phyloP scores from a whole-genome alignment of 2,113 vertebrate genomes.

The Spilogale gracilis region DNA sequence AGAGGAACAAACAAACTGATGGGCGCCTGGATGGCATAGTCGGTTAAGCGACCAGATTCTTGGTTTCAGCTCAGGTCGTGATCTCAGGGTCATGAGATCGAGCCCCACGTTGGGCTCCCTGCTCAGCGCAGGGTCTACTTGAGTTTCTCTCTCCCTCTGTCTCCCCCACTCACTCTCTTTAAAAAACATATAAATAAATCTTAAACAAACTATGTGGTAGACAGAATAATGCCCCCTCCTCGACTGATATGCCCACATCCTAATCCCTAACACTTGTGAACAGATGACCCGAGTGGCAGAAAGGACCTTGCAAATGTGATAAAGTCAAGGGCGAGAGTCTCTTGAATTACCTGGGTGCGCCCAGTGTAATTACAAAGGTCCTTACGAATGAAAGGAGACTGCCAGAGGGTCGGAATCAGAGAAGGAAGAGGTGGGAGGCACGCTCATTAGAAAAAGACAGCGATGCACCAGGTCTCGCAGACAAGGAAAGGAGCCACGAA shows the following conservation, averaged over 20 bases:
- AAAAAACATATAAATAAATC: neutral
- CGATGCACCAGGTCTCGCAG: neutral
- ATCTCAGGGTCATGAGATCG: neutral
- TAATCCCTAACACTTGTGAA: neutral
- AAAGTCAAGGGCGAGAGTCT: neutral
- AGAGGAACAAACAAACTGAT: neutral
- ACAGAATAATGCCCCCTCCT: neutral
- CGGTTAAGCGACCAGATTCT: neutral
- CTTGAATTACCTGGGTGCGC: neutral
- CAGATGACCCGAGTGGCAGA: neutral
- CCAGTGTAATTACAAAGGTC: neutral
- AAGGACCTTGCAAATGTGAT: neutral
- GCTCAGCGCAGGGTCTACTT: neutral
- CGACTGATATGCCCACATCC: neutral
- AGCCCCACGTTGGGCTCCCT: neutral
- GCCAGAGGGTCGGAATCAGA: neutral
- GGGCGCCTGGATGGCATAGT: neutral
- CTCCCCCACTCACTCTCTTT: neutral
- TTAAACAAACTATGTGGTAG: neutral
- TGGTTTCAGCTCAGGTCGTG: neutral
- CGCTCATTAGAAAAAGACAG: neutral
- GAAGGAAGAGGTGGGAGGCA: neutral
- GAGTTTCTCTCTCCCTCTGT: neutral
- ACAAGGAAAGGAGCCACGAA: neutral
- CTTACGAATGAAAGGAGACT: neutral